These are phyloP conservation scores for Microcaecilia unicolor DNA, from an alignment of 2,797 vertebrate species.

Conservation along the genomic window DNA sequence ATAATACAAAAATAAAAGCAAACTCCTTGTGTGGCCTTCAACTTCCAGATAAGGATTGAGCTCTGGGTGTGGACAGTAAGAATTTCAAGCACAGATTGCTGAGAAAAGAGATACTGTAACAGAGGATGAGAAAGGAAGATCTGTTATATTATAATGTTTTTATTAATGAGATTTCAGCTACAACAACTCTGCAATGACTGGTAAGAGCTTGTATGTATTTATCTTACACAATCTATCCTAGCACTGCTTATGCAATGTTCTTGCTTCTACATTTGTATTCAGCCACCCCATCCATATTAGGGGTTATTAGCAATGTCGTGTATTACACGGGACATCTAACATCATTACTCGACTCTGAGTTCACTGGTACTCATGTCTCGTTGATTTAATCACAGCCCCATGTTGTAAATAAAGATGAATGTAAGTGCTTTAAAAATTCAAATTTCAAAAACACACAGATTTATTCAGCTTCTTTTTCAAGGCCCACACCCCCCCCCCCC, in stretches of 20 bases:
- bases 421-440: not conserved
- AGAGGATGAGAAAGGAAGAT: too few species aligned
- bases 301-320: conserved; percentile 19
- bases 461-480: conserved; percentile 9
- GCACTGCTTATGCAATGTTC: conserved; percentile 1
- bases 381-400: conserved; percentile 10
- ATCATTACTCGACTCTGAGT: conserved; percentile 21
- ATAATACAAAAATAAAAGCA: too few species aligned
- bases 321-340: conserved; percentile 17
- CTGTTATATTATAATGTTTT: too few species aligned
- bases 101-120: too few species aligned
- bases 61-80: too few species aligned
- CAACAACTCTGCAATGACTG: conserved; percentile 7
- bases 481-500: too few species aligned
- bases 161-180: conserved; percentile 12
- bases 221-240: conserved; percentile 10
- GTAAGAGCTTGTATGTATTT: conserved; percentile 20
- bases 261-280: conserved; percentile 27
- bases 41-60: too few species aligned
- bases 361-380: conserved; percentile 16
- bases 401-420: conserved; percentile 24
- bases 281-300: conserved; percentile 13
- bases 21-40: too few species aligned
- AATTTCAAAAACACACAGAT: conserved; percentile 10
- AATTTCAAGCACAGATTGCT: too few species aligned